Conservation (phyloP, 2,888 invertebrate genomes). For the Helicoverpa assulta region DNA sequence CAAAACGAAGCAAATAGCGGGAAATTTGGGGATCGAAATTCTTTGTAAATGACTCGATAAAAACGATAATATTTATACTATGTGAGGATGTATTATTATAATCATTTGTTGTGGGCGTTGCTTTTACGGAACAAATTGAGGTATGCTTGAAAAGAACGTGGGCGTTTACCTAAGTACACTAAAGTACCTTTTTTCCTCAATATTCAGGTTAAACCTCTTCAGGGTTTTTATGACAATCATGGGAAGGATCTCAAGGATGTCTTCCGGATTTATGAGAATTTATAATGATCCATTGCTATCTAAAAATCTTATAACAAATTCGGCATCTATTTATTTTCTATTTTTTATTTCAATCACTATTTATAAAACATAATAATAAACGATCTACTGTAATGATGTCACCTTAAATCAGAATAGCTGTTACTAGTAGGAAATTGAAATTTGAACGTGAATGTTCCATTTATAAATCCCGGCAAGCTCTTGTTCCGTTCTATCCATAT, state of each 20-base stretch:
- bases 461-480: constrained; percentile 64
- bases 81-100: constrained; percentile 54
- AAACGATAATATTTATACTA: constrained; percentile 34
- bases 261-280: not conserved
- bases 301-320: not conserved
- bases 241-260: not conserved
- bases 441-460: constrained; percentile 71
- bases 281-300: not conserved
- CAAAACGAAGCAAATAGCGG: constrained; percentile 53
- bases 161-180: not conserved
- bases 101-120: constrained; percentile 61
- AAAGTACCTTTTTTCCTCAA: not conserved
- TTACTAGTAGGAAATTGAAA: constrained; percentile 82
- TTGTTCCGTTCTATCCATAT: constrained; percentile 64
- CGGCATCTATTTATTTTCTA: not conserved
- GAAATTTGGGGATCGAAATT: constrained; percentile 49
- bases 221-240: not conserved
- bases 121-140: constrained; percentile 36
- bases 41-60: constrained; percentile 43
- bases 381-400: constrained; percentile 46
- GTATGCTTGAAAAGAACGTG: not conserved
- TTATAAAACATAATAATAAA: constrained; percentile 48
- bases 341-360: not conserved
- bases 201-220: constrained; percentile 2
- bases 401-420: constrained; percentile 74